Evolutionary conservation across 2,797 vertebrate genomes (phyloP), one percentile per base, ranked within the genome.

Genomic region (Florisuga fusca): DNA sequence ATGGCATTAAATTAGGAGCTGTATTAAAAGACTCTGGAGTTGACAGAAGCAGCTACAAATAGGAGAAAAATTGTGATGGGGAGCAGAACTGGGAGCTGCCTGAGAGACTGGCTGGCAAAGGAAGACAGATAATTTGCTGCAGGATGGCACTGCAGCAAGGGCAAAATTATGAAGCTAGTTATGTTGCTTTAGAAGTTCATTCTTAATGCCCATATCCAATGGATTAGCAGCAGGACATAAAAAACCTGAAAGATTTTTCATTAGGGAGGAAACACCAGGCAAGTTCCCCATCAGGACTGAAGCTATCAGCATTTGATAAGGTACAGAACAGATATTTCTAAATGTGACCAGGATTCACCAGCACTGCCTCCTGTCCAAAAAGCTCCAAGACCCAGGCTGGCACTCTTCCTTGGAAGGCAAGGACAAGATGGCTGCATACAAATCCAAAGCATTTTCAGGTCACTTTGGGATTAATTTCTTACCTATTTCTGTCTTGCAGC

Each of bases 211-310:
- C 73, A 10, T 43, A 34, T 86, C 87, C 72, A 51, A 55, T 20
- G 81, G 72, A 63, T 3, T 69, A 97, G 94, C 93, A 95, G 96
- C 76, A 88, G 69, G 23, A 74, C 21, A 72, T 20, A 59, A 91
- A 89, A 89, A 75, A 53, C 45, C n/a, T 31, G 51, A 12, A 36
- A 71, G 43, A 82, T 53, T 73, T 68, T 94, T 57, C 22, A 66
- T 59, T 23, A 74, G 63, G 38, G 15, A 7, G 79, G 84, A 84
- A 91, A 83, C 67, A 55, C 12, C 66, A 50, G 20, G n/a, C 26
- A 76, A 76, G 5, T 33, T 71, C 41, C 26, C 20, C 36, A 17
- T 0, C 34, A 41, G 57, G 64, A 83, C 1, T 71, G 22, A 80
- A 92, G 45, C 3, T 23, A n/a, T 8, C 4, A n/a, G n/a, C n/a